Evolutionary conservation across 2,797 vertebrate species (phyloP).

Genomic region (Channa striata): DNA sequence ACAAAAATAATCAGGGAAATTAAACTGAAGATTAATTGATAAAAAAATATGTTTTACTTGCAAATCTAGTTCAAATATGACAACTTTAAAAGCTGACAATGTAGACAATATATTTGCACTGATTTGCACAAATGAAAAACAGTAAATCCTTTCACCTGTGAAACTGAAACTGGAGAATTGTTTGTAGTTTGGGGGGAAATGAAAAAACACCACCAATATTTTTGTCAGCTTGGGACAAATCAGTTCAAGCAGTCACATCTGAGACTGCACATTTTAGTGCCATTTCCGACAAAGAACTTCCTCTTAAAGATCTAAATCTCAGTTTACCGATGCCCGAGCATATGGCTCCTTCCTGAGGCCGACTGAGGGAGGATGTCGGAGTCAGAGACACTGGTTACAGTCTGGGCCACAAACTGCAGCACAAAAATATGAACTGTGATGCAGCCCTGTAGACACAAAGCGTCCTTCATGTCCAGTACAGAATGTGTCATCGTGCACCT

Average conservation of each 20-base stretch:
- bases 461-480: slow-evolving; percentile 17
- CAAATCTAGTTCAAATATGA: too few relatives aligned
- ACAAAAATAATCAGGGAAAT: too few relatives aligned
- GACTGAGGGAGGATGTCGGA: not conserved
- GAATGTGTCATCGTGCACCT: slow-evolving; percentile 15
- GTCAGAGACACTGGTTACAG: slow-evolving; percentile 21
- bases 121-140: not conserved
- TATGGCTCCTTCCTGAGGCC: not conserved
- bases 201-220: too few relatives aligned
- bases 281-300: too few relatives aligned
- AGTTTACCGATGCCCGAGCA: not conserved
- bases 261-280: too few relatives aligned
- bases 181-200: too few relatives aligned
- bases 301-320: too few relatives aligned
- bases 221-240: too few relatives aligned
- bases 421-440: slow-evolving; percentile 48
- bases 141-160: not conserved
- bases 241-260: too few relatives aligned
- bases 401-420: slow-evolving; percentile 29
- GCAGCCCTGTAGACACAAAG: slow-evolving; percentile 64
- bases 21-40: too few relatives aligned
- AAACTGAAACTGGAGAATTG: not conserved
- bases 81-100: too few relatives aligned
- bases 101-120: not conserved
- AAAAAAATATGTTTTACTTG: too few relatives aligned